Conservation (phyloP, 1,140 invertebrate species). For the Oscheius sp. region DNA sequence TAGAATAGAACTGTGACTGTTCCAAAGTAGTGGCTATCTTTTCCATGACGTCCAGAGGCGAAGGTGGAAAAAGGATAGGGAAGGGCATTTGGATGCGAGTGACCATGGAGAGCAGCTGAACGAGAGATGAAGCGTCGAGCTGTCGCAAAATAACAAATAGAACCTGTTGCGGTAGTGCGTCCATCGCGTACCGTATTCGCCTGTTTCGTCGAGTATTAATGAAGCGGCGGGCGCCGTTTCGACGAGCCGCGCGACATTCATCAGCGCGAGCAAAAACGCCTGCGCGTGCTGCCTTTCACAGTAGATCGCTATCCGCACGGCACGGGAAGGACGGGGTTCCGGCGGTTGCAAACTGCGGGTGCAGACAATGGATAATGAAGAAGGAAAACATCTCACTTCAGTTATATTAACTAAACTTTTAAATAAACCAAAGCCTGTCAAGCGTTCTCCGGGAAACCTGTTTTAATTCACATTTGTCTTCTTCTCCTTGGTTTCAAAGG, state of each 20-base stretch:
- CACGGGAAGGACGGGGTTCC: too few relatives aligned
- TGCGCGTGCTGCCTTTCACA: too few relatives aligned
- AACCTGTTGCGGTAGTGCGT: constrained; percentile 1
- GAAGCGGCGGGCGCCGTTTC: not conserved
- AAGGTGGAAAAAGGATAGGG: not conserved
- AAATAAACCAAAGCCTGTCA: too few relatives aligned
- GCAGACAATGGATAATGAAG: too few relatives aligned
- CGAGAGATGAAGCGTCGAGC: not conserved
- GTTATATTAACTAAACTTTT: too few relatives aligned
- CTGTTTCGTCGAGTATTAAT: not conserved
- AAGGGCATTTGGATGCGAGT: not conserved
- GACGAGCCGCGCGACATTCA: not conserved
- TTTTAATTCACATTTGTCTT: too few relatives aligned
- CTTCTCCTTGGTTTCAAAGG: too few relatives aligned
- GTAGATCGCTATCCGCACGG: too few relatives aligned
- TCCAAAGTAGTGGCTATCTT: constrained; percentile 14
- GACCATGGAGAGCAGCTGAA: not conserved
- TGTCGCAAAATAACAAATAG: not conserved
- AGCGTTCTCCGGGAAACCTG: too few relatives aligned
- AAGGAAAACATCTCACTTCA: too few relatives aligned
- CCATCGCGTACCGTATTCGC: not conserved
- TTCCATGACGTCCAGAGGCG: constrained; percentile 9
- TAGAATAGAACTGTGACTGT: not conserved
- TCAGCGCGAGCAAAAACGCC: too few relatives aligned
- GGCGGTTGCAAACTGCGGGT: too few relatives aligned